Evolutionary conservation across 2,797 vertebrate genomes (phyloP).

Genomic region (Esox lucius): DNA sequence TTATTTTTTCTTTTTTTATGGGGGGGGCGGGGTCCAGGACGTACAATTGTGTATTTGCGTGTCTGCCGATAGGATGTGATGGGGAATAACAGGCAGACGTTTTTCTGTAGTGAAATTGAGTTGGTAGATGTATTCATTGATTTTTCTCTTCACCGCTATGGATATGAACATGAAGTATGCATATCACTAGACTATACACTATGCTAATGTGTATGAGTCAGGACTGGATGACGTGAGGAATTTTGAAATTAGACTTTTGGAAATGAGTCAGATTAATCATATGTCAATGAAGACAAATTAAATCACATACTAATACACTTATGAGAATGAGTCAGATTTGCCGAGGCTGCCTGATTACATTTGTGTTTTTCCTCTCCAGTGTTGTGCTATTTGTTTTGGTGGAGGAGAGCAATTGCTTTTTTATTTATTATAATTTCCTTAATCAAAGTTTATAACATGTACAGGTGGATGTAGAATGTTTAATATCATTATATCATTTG

Average conservation of each 20-base stretch:
- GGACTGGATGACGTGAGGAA: background rate
- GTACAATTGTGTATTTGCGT: background rate
- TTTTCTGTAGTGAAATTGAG: background rate
- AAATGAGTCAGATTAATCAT: conserved; percentile 4
- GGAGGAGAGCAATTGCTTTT: no score
- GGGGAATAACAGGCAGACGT: background rate
- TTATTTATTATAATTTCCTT: no score
- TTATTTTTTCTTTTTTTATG: conserved; percentile 1
- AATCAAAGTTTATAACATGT: no score
- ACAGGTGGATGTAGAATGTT: no score
- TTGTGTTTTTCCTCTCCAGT: background rate
- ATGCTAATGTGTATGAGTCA: conserved; percentile 8
- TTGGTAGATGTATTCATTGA: background rate
- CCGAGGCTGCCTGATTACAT: background rate
- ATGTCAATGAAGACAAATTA: conserved; percentile 4
- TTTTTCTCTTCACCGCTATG: background rate
- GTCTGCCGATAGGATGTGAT: background rate
- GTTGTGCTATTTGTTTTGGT: no score
- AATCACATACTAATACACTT: background rate
- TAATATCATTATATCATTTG: no score
- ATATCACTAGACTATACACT: background rate
- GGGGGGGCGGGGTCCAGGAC: background rate
- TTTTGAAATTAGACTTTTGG: background rate
- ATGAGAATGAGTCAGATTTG: background rate
- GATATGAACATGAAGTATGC: background rate